Conservation (phyloP, 2,888 invertebrate species). For the Xestia xanthographa region DNA sequence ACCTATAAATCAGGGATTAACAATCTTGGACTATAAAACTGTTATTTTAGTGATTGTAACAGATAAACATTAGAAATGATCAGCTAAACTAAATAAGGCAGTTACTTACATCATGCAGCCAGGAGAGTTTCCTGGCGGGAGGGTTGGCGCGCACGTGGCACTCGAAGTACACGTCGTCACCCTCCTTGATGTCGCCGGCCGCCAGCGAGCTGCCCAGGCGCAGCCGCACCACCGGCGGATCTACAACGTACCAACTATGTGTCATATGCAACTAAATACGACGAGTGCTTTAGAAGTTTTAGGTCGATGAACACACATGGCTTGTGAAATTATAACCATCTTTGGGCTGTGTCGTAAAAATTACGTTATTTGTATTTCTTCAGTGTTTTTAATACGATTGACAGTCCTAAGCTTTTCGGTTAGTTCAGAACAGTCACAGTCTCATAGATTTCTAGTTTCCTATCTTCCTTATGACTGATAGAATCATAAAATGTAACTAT, state of each 20-base stretch:
- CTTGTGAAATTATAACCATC: background rate
- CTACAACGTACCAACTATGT: constrained; percentile 86
- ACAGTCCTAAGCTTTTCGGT: background rate
- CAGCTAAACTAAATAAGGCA: background rate
- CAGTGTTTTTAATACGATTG: background rate
- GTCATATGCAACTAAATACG: background rate
- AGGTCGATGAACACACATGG: background rate
- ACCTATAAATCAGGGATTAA: too few relatives aligned
- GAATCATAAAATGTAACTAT: background rate
- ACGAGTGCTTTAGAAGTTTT: background rate
- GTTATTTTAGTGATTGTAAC: background rate
- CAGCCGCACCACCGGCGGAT: constrained; percentile 95
- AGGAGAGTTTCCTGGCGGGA: constrained; percentile 95
- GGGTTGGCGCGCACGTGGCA: constrained; percentile 96
- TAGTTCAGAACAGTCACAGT: background rate
- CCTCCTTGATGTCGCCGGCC: constrained; percentile 96
- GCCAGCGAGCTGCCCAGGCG: constrained; percentile 96
- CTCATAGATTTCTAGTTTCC: background rate
- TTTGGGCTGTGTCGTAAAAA: too few relatives aligned
- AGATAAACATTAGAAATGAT: background rate
- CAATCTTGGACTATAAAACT: too few relatives aligned
- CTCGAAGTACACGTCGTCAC: constrained; percentile 97
- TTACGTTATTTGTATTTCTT: background rate
- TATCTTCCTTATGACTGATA: background rate
- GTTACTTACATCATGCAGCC: constrained; percentile 96